Conservation (phyloP, 2,113 vertebrate genomes). For the Pelobates fuscus region DNA sequence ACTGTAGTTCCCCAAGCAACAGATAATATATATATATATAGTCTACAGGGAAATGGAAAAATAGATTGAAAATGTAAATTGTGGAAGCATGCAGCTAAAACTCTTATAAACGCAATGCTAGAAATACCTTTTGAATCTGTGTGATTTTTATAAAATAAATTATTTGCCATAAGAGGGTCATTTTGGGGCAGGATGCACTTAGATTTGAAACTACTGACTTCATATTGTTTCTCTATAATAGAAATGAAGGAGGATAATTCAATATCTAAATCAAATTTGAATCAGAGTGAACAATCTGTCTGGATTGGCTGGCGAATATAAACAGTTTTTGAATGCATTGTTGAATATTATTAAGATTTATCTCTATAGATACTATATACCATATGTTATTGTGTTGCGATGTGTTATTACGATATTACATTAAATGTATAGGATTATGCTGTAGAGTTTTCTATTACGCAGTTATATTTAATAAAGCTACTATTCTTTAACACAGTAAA, state of each 20-base stretch:
- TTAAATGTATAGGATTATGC: too few relatives aligned
- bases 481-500: too few relatives aligned
- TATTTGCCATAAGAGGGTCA: constrained; percentile 18
- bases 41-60: constrained; percentile 32
- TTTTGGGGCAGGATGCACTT: constrained; percentile 11
- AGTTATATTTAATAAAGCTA: too few relatives aligned
- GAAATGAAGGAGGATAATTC: background rate
- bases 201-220: constrained; percentile 25
- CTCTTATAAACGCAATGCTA: constrained; percentile 1
- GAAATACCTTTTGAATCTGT: constrained; percentile 34
- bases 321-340: background rate
- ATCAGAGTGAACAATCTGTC: background rate
- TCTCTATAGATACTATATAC: background rate
- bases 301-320: background rate
- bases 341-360: constrained; percentile 6
- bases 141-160: constrained; percentile 23
- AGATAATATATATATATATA: constrained; percentile 4
- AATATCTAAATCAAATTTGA: constrained; percentile 13
- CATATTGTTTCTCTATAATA: constrained; percentile 23
- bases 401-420: too few relatives aligned
- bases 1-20: background rate
- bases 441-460: too few relatives aligned
- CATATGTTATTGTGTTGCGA: too few relatives aligned
- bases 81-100: constrained; percentile 10
- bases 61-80: constrained; percentile 49